Evolutionary conservation across 2,797 vertebrate species (phyloP), one percentile per base, ranked within the genome.

Genomic region (Aldrovandia affinis): DNA sequence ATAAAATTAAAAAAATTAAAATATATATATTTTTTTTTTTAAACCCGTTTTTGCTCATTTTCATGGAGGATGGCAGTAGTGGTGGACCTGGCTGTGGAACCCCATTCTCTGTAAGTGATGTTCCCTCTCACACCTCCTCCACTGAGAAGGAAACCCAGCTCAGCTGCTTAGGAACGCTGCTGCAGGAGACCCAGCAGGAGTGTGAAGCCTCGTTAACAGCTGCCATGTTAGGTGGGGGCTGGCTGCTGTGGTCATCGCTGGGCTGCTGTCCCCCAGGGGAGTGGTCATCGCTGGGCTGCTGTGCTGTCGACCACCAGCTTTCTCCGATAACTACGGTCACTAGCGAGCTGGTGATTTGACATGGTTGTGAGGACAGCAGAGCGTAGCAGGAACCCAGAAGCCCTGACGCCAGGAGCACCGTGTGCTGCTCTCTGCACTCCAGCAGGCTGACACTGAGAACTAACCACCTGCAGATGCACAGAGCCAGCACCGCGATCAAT

Each of bases 341-440:
- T n/a, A n/a, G n/a, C n/a, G n/a, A n/a, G n/a, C n/a, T n/a, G n/a
- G n/a, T n/a, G n/a, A n/a, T n/a, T n/a, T n/a, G n/a, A n/a, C n/a
- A n/a, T n/a, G n/a, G n/a, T n/a, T n/a, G n/a, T n/a, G n/a, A n/a
- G n/a, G n/a, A n/a, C n/a, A 86, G 90, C 92, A 88, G 80, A 86
- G 47, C 88, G 86, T 88, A 90, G 86, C 25, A 63, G 83, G 84
- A 89, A 86, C 82, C 81, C 87, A 83, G 78, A 61, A 70, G 87
- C 86, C 61, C 83, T 83, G 86, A 87, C 87, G 87, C 90, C 89
- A 89, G 88, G 91, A 87, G 88, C 89, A 88, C 83, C 65, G 81
- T 80, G 87, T 83, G 79, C 88, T 89, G 4, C 65, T 84, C 82
- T 85, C 0, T 4, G 85, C 83, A 83, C 10, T 28, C 42, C 10